A percentile compares a stretch with the other conserved stretches of the same genome.
phyloP scores from a whole-genome alignment of 1,140 invertebrate species.

The Sitophilus oryzae region DNA sequence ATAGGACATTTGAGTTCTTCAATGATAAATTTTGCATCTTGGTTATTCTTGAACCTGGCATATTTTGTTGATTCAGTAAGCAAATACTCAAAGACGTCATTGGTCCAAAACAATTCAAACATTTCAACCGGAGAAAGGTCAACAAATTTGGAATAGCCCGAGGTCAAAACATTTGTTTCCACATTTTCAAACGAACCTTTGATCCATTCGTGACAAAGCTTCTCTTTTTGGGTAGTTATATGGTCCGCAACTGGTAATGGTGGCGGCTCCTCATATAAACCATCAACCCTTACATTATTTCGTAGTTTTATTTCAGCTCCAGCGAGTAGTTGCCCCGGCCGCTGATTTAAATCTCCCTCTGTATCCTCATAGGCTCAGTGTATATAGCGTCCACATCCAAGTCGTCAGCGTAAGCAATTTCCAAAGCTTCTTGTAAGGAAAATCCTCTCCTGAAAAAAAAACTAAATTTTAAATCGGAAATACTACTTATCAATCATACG shows the following conservation, averaged over 20 bases:
- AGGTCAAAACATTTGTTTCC: slow-evolving; percentile 2
- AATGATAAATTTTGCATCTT: slow-evolving; percentile 14
- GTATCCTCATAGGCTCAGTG: too few species aligned
- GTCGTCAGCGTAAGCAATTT: not conserved
- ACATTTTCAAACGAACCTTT: too few species aligned
- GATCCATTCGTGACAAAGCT: not conserved
- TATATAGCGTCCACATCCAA: slow-evolving; percentile 9
- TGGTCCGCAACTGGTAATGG: not conserved
- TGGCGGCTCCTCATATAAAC: not conserved
- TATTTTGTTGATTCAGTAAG: slow-evolving; percentile 21
- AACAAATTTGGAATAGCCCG: slow-evolving; percentile 2
- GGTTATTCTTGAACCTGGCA: slow-evolving; percentile 13
- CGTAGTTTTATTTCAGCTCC: slow-evolving; percentile 4
- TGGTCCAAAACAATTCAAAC: slow-evolving; percentile 17
- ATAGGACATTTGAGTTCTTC: slow-evolving; percentile 25
- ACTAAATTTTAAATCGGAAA: slow-evolving; percentile 2
- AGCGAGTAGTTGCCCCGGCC: slow-evolving; percentile 4
- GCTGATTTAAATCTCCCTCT: slow-evolving; percentile 10
- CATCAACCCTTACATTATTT: slow-evolving; percentile 1
- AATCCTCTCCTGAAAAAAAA: slow-evolving; percentile 4
- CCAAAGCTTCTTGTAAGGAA: not conserved
- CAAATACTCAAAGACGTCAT: slow-evolving; percentile 14
- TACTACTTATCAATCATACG: slow-evolving; percentile 3
- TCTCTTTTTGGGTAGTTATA: slow-evolving; percentile 2
- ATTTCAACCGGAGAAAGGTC: slow-evolving; percentile 9